Evolutionary conservation across 1,140 invertebrate genomes (phyloP).

Genomic region (Sminthurides bifidus): DNA sequence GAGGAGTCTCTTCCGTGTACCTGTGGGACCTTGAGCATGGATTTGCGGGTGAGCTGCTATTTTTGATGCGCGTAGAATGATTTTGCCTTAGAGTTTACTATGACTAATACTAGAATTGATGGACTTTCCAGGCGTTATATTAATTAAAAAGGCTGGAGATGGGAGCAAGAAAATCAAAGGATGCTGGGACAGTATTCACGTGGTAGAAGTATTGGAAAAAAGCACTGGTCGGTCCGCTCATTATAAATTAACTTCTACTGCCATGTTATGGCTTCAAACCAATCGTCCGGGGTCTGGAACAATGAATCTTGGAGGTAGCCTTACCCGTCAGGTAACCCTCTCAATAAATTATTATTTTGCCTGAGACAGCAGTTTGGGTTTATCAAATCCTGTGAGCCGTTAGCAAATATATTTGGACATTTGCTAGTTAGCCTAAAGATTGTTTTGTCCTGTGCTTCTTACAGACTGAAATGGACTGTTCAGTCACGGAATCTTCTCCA

Average conservation of each 20-base stretch:
- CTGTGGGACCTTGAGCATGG: conserved; percentile 98
- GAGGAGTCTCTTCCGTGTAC: conserved; percentile 97
- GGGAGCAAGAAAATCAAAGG: conserved; percentile 94
- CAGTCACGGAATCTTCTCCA: conserved; percentile 79
- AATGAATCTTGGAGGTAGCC: conserved; percentile 95
- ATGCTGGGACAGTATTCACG: conserved; percentile 99
- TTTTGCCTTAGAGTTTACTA: conserved; percentile 2
- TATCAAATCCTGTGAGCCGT: too few species aligned
- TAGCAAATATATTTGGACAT: too few species aligned
- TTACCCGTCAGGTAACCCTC: conserved; percentile 78
- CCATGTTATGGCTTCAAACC: conserved; percentile 98
- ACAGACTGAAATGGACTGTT: conserved; percentile 77
- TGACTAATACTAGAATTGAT: neutral
- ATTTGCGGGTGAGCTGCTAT: conserved; percentile 60
- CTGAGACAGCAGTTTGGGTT: too few species aligned
- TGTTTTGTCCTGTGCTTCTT: conserved; percentile 22
- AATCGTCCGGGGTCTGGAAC: conserved; percentile 91
- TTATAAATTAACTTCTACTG: conserved; percentile 97
- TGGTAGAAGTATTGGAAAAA: conserved; percentile 96
- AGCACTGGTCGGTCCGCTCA: conserved; percentile 84
- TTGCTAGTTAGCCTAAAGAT: neutral
- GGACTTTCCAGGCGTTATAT: conserved; percentile 68
- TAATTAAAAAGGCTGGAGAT: conserved; percentile 98
- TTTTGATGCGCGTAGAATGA: neutral
- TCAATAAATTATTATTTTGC: neutral